phyloP scores from a whole-genome alignment of 2,797 vertebrate genomes.

The Parauchenoglanis punctatus region DNA sequence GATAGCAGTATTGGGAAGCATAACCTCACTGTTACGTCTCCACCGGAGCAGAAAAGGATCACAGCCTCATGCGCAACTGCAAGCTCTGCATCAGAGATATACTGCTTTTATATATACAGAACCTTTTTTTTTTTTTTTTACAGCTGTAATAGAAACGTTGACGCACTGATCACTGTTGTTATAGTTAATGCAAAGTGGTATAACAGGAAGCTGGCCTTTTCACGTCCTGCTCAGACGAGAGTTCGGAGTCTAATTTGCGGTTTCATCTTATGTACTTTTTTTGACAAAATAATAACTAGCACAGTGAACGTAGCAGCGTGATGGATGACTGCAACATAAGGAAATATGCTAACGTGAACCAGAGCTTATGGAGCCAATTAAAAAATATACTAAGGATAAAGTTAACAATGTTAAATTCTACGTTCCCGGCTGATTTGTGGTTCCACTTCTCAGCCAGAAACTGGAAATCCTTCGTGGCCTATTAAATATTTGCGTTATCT shows the following conservation, averaged over 20 bases:
- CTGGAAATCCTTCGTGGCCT: conserved; percentile 3
- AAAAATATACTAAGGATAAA: background rate
- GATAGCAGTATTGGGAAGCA: conserved; percentile 14
- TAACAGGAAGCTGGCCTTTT: conserved; percentile 19
- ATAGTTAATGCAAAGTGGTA: background rate
- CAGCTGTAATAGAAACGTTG: background rate
- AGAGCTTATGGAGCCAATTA: conserved; percentile 28
- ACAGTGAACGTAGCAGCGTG: background rate
- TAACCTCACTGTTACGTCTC: conserved; percentile 24
- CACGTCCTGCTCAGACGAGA: background rate
- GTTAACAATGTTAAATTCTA: background rate
- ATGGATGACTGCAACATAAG: conserved; percentile 5
- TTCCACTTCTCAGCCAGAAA: background rate
- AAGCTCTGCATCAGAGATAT: background rate
- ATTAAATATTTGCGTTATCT: conserved; percentile 34
- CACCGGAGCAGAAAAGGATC: conserved; percentile 18
- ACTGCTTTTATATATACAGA: background rate
- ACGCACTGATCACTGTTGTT: background rate
- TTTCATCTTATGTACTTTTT: background rate
- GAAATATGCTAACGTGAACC: background rate
- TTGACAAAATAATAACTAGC: background rate
- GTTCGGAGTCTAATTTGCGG: background rate
- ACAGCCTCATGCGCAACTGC: background rate
- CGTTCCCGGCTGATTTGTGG: background rate
- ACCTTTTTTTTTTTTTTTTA: background rate